phyloP scores from a whole-genome alignment of 2,888 invertebrate species.

The Drosophila infuscata region DNA sequence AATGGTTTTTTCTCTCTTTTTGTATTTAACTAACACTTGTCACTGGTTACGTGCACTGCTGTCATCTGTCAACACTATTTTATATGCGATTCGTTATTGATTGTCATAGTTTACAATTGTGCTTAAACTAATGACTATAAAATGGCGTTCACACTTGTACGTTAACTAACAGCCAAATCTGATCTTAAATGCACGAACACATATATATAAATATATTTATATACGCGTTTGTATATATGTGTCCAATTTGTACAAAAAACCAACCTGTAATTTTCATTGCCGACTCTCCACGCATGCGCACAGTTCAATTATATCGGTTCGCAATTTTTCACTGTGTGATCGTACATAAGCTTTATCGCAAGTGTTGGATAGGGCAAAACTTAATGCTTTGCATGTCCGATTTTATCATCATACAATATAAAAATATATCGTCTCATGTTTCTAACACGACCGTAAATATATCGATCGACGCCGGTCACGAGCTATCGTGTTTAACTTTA shows the following conservation, averaged over 20 bases:
- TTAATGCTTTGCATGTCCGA: constrained; percentile 29
- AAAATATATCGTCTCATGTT: constrained; percentile 1
- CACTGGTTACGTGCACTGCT: constrained; percentile 6
- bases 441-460: constrained; percentile 7
- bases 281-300: constrained; percentile 59
- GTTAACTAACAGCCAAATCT: constrained; percentile 13
- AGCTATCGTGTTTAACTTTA: neutral
- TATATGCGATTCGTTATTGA: neutral
- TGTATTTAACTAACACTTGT: constrained; percentile 11
- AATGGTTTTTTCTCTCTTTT: constrained; percentile 1
- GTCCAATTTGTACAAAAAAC: constrained; percentile 36
- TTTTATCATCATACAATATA: constrained; percentile 22
- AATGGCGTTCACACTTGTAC: constrained; percentile 41
- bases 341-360: constrained; percentile 45
- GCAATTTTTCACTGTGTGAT: constrained; percentile 58
- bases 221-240: neutral
- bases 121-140: constrained; percentile 27
- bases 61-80: constrained; percentile 10
- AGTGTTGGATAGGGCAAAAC: constrained; percentile 35
- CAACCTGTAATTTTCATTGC: constrained; percentile 61
- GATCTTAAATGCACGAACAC: neutral
- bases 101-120: constrained; percentile 11
- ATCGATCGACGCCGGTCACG: neutral
- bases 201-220: neutral
- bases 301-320: constrained; percentile 45